These are phyloP conservation scores for Sebastes cheni DNA, from an alignment of 2,797 vertebrate species.

Conservation along the genomic window DNA sequence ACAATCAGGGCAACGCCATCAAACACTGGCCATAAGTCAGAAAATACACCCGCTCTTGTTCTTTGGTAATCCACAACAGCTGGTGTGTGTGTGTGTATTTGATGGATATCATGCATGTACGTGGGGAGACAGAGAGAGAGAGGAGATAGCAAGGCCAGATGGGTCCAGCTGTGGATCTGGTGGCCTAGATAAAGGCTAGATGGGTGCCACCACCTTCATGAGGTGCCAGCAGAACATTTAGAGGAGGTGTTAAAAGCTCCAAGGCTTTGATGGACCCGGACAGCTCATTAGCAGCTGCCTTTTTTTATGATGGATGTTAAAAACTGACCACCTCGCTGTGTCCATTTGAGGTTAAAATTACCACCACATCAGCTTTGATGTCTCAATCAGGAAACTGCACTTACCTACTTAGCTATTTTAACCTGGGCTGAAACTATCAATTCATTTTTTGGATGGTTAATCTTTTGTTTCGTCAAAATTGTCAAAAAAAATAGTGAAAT, in stretches of 20 bases:
- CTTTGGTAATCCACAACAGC: constrained; percentile 80
- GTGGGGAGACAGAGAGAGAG: constrained; percentile 20
- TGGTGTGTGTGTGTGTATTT: constrained; percentile 60
- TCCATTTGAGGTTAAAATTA: constrained; percentile 24
- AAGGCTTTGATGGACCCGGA: constrained; percentile 37
- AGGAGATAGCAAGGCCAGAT: constrained; percentile 71
- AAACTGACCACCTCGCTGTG: not conserved
- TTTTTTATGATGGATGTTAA: constrained; percentile 22
- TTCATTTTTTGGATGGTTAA: not conserved
- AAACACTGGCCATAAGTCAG: constrained; percentile 60
- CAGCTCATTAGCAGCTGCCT: not conserved
- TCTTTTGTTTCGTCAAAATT: not conserved
- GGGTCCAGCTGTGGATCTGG: constrained; percentile 79
- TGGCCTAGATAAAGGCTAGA: constrained; percentile 81
- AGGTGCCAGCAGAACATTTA: constrained; percentile 70
- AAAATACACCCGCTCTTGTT: constrained; percentile 67
- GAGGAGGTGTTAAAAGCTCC: constrained; percentile 60
- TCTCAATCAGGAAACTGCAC: not conserved
- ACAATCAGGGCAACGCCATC: constrained; percentile 58
- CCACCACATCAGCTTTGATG: not conserved
- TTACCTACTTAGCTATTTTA: not conserved
- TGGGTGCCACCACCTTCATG: constrained; percentile 70
- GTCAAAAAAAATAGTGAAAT: not conserved
- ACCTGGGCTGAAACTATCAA: not conserved
- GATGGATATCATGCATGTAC: constrained; percentile 47